Base-by-base conservation (phyloP, 2,888 invertebrate species). In the Acanthoscelides obtectus region DNA sequence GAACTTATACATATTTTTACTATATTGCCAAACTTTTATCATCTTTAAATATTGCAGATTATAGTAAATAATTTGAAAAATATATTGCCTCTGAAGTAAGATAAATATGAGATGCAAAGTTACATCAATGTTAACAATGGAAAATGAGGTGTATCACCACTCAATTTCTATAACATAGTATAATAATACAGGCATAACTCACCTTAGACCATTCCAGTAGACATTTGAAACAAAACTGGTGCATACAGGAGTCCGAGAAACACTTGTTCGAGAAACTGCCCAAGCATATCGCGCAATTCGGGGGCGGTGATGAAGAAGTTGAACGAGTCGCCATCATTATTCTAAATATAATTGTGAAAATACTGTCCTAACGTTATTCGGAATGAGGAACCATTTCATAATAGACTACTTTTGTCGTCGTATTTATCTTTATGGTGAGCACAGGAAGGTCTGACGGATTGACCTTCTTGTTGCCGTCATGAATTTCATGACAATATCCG, bases 171-270 rank as follows among this genome's bases (percentile, higher is more conserved):
- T n/a, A n/a, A n/a, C n/a, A n/a, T n/a, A n/a, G n/a, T n/a, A n/a
- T n/a, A n/a, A n/a, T n/a, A n/a, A n/a, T n/a, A n/a, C n/a, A n/a
- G n/a, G n/a, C n/a, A n/a, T n/a, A n/a, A 79, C 80, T 79, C 83
- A 92, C 93, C 88, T 95, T 96, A 71, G 97, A 96, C 98, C 98
- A 98, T 82, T 96, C 94, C 74, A 95, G 86, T 27, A 98, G 88
- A 83, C 98, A 98, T 76, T 92, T 92, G 83, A 97, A 98, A 84
- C 98, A 98, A 84, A 98, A 98, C 83, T 94, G 93, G 85, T 98
- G 98, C 83, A 94, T 90, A 83, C 98, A 98, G 69, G 93, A 94
- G 83, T 98, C 94, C 0, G 97, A 95, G 83, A 95, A 96, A 25
- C 95, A 96, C 82, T 94, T 96, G 83, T 97, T 95, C 72, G 91